Percentiles rank a stretch among this genome's conserved stretches.
phyloP scores from a whole-genome alignment of 2,113 vertebrate species.

The Tetrao urogallus region DNA sequence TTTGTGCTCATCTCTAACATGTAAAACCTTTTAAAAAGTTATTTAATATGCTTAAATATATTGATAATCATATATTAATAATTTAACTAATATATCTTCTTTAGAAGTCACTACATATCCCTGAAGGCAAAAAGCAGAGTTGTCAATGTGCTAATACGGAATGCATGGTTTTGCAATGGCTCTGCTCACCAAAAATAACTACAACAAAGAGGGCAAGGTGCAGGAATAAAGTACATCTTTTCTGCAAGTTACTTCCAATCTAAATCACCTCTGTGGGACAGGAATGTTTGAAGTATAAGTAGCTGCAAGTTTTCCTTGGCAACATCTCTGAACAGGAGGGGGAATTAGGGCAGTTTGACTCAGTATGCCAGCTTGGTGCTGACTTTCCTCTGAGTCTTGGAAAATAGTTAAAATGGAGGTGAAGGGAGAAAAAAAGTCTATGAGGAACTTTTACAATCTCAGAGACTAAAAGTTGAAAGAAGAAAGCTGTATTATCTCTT shows the following conservation, averaged over 20 bases:
- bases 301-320: neutral
- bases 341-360: neutral
- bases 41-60: neutral
- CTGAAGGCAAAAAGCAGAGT: conserved; percentile 9
- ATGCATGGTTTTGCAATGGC: neutral
- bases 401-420: neutral
- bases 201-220: neutral
- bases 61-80: conserved; percentile 1
- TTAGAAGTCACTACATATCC: neutral
- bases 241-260: neutral
- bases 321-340: neutral
- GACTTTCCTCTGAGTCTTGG: neutral
- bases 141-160: neutral
- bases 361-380: neutral
- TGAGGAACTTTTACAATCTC: neutral
- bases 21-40: neutral
- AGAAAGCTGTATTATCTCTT: neutral
- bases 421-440: neutral
- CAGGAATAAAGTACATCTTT: neutral
- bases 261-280: neutral
- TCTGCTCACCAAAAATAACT: conserved; percentile 1
- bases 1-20: neutral
- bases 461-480: neutral
- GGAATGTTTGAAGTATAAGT: neutral
- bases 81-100: neutral